Evolutionary conservation across 1,140 invertebrate species (phyloP).

Genomic region (Drosophila kohkoa): DNA sequence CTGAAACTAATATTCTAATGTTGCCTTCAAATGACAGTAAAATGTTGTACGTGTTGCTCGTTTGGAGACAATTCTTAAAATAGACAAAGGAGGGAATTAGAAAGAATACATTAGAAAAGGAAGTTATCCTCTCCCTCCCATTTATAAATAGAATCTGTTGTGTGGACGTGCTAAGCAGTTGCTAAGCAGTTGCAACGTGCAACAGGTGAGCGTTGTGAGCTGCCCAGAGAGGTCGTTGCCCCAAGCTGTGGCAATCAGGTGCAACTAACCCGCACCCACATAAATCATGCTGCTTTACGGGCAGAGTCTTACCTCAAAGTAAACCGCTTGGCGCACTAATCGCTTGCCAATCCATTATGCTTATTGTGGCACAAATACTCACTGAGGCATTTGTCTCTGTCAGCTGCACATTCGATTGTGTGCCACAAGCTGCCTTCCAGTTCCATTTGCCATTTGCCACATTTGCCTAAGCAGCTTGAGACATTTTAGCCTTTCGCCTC

Average conservation of each 20-base stretch:
- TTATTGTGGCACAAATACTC: neutral
- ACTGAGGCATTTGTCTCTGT: constrained; percentile 33
- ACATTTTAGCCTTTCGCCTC: neutral
- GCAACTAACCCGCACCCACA: constrained; percentile 15
- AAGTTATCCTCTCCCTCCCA: too few species aligned
- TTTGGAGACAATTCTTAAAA: constrained; percentile 18
- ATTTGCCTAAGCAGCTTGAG: neutral
- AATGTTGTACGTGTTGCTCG: constrained; percentile 30
- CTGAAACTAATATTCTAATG: constrained; percentile 65
- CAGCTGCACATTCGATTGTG: constrained; percentile 25
- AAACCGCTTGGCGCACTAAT: constrained; percentile 20
- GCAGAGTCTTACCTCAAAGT: neutral
- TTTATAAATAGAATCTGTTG: constrained; percentile 25
- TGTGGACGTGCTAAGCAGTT: neutral
- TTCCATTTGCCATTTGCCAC: neutral
- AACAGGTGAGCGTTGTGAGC: constrained; percentile 48
- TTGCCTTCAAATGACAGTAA: constrained; percentile 49
- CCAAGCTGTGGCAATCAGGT: neutral
- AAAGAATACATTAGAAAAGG: neutral
- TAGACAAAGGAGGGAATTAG: neutral
- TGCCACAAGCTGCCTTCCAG: constrained; percentile 1
- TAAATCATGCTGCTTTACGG: constrained; percentile 18
- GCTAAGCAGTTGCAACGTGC: constrained; percentile 19
- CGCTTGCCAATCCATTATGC: constrained; percentile 30
- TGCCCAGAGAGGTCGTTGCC: neutral